These are phyloP conservation scores for Garra rufa DNA, from an alignment of 2,113 vertebrate genomes.

Conservation along the genomic window DNA sequence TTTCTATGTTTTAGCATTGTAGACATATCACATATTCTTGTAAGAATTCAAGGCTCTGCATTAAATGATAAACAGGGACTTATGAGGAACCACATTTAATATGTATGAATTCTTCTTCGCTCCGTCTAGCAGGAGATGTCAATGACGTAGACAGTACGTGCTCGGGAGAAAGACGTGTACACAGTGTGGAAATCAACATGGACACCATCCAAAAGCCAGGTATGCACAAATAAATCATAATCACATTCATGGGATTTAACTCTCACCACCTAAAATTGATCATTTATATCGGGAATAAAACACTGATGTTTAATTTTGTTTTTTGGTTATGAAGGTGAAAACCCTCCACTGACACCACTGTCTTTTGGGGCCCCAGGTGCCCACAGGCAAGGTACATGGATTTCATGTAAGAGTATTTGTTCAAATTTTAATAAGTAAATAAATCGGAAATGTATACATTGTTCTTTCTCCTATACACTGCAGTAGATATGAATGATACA, in stretches of 20 bases:
- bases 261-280: neutral
- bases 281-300: neutral
- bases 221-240: neutral
- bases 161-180: neutral
- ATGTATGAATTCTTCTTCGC: neutral
- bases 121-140: neutral
- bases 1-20: neutral
- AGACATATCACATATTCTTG: neutral
- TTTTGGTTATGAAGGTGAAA: neutral
- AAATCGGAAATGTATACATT: neutral
- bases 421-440: neutral
- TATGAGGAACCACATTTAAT: neutral
- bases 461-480: constrained; percentile 1
- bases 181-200: neutral
- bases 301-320: neutral
- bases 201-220: neutral
- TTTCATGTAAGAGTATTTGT: neutral
- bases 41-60: neutral
- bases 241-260: neutral
- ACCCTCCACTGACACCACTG: neutral
- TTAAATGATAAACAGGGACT: neutral
- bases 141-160: neutral
- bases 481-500: constrained; percentile 34
- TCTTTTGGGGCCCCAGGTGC: neutral
- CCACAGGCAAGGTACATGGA: neutral